Evolutionary conservation across 2,888 invertebrate genomes (phyloP).

Genomic region (Apodemia hepburni): DNA sequence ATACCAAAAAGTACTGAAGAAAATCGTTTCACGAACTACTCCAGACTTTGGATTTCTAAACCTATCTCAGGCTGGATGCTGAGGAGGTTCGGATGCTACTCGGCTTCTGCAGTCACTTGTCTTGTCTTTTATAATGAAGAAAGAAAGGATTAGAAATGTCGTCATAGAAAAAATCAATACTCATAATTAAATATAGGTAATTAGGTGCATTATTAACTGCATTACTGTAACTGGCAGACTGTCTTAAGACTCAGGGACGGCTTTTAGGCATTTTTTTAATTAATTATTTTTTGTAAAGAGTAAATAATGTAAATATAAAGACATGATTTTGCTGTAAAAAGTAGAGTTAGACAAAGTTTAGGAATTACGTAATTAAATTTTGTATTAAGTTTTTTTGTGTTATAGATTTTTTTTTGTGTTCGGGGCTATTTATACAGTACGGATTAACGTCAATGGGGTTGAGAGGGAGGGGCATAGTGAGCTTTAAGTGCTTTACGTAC

Average conservation of each 20-base stretch:
- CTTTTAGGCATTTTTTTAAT: background rate
- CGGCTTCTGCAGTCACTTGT: conserved; percentile 37
- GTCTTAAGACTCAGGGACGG: conserved; percentile 38
- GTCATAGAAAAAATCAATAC: conserved; percentile 66
- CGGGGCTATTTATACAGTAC: too few relatives aligned
- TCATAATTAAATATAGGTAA: conserved; percentile 74
- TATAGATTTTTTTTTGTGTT: too few relatives aligned
- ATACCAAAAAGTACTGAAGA: conserved; percentile 75
- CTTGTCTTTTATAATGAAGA: conserved; percentile 56
- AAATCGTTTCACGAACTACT: conserved; percentile 79
- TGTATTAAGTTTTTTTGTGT: too few relatives aligned
- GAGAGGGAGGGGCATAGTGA: too few relatives aligned
- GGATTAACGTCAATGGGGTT: too few relatives aligned
- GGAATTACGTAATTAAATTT: too few relatives aligned
- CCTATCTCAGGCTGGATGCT: conserved; percentile 66
- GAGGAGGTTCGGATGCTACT: conserved; percentile 70
- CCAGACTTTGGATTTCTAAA: conserved; percentile 70
- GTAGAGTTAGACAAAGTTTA: too few relatives aligned
- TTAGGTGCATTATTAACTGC: conserved; percentile 55
- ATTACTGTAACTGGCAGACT: conserved; percentile 31
- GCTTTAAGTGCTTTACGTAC: too few relatives aligned
- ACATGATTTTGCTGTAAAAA: background rate
- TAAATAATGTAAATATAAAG: background rate
- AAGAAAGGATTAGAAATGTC: conserved; percentile 53
- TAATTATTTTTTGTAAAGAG: background rate